A percentile compares a stretch with the other conserved stretches of the same genome.
phyloP scores from a whole-genome alignment of 2,113 vertebrate species.

The Zosterops lateralis region DNA sequence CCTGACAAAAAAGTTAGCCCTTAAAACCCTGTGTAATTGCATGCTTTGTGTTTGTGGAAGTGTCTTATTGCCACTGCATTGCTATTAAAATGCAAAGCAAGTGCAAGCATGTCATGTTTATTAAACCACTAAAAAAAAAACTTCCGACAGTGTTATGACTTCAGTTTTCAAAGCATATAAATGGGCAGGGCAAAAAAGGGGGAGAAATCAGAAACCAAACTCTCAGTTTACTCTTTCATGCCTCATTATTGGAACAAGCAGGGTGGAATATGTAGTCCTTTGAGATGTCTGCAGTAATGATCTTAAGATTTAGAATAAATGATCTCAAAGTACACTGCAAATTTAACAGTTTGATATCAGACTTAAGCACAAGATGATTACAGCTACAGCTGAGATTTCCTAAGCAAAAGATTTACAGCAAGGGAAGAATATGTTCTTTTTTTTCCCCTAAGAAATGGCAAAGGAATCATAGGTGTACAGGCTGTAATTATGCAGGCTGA shows the following conservation, averaged over 20 bases:
- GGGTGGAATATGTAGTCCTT: background rate
- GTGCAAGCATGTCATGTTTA: conserved; percentile 48
- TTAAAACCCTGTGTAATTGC: conserved; percentile 1
- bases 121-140: conserved; percentile 56
- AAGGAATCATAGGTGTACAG: background rate
- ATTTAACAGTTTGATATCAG: conserved; percentile 16
- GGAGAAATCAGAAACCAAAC: background rate
- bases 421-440: background rate
- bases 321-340: conserved; percentile 3
- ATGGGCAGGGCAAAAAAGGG: background rate
- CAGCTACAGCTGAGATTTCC: background rate
- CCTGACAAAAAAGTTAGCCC: conserved; percentile 17
- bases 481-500: conserved; percentile 22
- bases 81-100: conserved; percentile 65
- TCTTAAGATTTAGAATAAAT: background rate
- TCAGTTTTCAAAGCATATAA: conserved; percentile 7
- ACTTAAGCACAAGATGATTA: background rate
- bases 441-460: background rate
- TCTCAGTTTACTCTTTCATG: background rate
- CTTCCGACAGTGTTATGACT: background rate
- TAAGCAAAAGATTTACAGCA: background rate
- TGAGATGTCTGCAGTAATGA: conserved; percentile 4
- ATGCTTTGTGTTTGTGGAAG: conserved; percentile 10
- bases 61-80: conserved; percentile 44
- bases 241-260: background rate